Evolutionary conservation across 2,797 vertebrate species (phyloP), one percentile per base, ranked within the genome.

Genomic region (Hylomyscus alleni): DNA sequence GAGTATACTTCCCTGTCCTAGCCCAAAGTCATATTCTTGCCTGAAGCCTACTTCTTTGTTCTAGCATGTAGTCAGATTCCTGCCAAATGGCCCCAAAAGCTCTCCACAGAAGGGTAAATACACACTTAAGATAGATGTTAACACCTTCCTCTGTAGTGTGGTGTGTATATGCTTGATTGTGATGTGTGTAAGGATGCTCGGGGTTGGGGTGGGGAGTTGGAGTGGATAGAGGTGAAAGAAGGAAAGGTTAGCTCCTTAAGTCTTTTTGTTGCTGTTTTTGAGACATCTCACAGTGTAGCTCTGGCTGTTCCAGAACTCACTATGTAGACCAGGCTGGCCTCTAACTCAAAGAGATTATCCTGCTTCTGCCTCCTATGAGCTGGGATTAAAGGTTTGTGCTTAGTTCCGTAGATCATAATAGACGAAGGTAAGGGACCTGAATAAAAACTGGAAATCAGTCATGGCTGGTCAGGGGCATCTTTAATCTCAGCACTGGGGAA

Each of bases 141-240:
- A 72, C 50, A 54, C 6, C 10, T 83, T 93, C 56, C 52, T 90
- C 58, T 87, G 37, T 17, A 67, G 6, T 24, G 50, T 47, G 26
- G 15, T 85, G 9, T 82, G 50, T 31, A 34, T 4, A 5, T 31
- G 77, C 31, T 9, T 1, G 4, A 19, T 29, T 44, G 31, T 75
- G 44, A 58, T 7, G 1, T 52, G 56, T 58, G 19, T 22, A 58
- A 20, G 56, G 56, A 20, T 58, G 29, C 11, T 22, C 89, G 29
- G 2, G 65, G 24, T 37, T 1, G 19, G 40, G 4, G 34, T 60
- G 3, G 17, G 47, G 24, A 90, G 56, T 34, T 60, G 37, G 9
- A 92, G 34, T 77, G 47, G 86, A 13, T 83, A 89, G 52, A 91
- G 47, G 44, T 37, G 56, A 90, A 22, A 19, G 56, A 92, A 94